A percentile compares a stretch with the other conserved stretches of the same genome.
These are phyloP conservation scores for Papilio protenor DNA, from an alignment of 2,888 invertebrate genomes.

Conservation along the genomic window DNA sequence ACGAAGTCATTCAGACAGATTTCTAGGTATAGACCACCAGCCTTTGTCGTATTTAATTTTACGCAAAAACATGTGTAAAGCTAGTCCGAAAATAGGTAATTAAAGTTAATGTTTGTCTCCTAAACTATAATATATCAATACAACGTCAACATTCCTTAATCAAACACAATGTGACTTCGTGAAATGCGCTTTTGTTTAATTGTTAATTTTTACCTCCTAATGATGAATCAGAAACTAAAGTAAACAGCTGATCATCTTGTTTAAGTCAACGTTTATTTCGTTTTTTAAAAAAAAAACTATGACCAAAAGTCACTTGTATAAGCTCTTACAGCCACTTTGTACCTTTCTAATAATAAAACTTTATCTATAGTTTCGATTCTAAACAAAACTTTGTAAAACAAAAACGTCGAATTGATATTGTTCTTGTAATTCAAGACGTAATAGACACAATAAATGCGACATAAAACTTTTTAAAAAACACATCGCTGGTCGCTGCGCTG, in stretches of 20 bases:
- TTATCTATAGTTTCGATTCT: background rate
- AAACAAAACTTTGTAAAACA: background rate
- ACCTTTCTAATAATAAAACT: background rate
- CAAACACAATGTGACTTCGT: background rate
- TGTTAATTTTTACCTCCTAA: background rate
- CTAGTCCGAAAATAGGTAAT: background rate
- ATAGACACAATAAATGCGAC: background rate
- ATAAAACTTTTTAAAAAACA: constrained; percentile 6
- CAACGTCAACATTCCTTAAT: background rate
- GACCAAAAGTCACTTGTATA: background rate
- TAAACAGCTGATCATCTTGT: background rate
- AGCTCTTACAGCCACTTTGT: background rate
- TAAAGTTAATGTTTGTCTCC: background rate
- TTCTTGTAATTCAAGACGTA: constrained; percentile 3
- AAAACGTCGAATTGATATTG: background rate
- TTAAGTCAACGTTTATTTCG: background rate
- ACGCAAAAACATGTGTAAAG: background rate
- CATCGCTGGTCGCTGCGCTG: background rate
- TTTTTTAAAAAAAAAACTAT: background rate
- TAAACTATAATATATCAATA: background rate
- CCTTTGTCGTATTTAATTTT: background rate
- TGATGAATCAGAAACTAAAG: background rate
- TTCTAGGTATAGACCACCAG: background rate
- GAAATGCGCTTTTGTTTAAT: background rate
- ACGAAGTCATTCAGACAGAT: background rate